Percentiles rank a stretch among this genome's conserved stretches.
Conservation (phyloP, 2,113 vertebrate genomes). For the Cygnus atratus region DNA sequence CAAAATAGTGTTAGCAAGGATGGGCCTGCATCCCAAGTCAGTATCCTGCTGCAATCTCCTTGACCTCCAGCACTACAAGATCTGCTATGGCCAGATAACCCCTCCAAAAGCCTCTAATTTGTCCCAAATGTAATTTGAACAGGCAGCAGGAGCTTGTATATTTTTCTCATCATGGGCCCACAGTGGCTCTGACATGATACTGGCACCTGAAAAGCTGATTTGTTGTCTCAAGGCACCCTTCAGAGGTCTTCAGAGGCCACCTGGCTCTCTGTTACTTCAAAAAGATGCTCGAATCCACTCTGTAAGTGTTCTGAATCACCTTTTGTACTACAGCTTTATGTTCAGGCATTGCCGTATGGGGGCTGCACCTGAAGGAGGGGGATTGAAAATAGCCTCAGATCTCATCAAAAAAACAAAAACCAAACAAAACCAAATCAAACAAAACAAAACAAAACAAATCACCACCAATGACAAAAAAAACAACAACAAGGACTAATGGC, state of each 20-base stretch:
- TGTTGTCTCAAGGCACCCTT: rapidly evolving
- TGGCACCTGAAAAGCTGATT: background rate
- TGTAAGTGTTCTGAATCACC: background rate
- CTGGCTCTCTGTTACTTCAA: rapidly evolving
- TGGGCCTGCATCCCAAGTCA: background rate
- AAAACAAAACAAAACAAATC: background rate
- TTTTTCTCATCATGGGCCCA: background rate
- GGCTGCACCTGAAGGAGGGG: background rate
- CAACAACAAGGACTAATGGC: too few relatives aligned
- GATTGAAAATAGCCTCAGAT: background rate
- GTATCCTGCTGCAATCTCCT: background rate
- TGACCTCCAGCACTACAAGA: background rate
- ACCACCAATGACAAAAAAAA: too few relatives aligned
- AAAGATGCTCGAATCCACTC: background rate
- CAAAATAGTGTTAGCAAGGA: background rate
- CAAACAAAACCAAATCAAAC: too few relatives aligned
- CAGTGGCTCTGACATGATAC: background rate
- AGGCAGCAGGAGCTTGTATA: background rate
- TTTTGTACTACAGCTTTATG: background rate
- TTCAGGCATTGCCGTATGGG: background rate
- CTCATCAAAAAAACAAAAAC: background rate
- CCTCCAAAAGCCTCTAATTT: background rate
- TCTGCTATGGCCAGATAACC: background rate
- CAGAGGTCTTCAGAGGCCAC: background rate
- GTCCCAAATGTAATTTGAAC: background rate